Evolutionary conservation across 2,888 invertebrate species (phyloP).

Genomic region (Hyalella azteca): DNA sequence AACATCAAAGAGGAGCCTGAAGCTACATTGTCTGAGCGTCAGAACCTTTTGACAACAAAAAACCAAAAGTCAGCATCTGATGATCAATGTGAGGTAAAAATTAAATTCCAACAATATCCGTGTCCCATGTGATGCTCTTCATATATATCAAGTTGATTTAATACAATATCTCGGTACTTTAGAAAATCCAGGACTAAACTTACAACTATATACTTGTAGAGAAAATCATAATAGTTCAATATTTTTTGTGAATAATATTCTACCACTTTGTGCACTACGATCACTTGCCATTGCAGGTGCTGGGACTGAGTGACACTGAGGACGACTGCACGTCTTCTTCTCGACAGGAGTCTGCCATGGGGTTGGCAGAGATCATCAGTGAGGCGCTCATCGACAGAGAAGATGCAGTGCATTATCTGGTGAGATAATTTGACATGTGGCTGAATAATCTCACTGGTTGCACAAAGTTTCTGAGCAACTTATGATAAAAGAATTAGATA

Average conservation of each 20-base stretch:
- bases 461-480: not conserved
- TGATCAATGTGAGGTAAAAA: no score
- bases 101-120: no score
- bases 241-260: no score
- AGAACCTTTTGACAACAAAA: not conserved
- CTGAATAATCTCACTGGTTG: not conserved
- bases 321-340: not conserved
- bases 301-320: not conserved
- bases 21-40: not conserved
- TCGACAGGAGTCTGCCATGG: conserved; percentile 6
- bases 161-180: no score
- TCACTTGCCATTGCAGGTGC: not conserved
- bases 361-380: conserved; percentile 11
- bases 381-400: conserved; percentile 23
- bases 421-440: not conserved
- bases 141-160: no score
- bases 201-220: no score
- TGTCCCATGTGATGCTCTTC: no score
- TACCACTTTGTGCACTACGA: no score
- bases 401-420: conserved; percentile 12
- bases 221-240: no score
- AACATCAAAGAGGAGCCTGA: conserved; percentile 24
- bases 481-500: no score
- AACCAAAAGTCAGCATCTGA: no score
- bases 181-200: no score